Evolutionary conservation across 2,797 vertebrate species (phyloP).

Genomic region (Cygnus olor): DNA sequence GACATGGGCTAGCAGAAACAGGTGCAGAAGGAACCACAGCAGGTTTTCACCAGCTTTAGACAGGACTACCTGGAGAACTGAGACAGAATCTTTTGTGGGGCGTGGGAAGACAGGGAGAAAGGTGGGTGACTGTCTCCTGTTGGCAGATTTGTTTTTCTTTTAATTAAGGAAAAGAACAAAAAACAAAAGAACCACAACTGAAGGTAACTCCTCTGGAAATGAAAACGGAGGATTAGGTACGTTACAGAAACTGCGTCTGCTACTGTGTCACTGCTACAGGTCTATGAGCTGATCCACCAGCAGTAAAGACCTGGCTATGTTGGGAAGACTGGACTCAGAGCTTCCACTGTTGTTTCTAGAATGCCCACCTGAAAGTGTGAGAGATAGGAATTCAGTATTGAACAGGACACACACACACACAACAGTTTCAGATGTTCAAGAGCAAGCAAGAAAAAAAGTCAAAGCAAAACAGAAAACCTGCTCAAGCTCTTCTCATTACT

Average conservation of each 20-base stretch:
- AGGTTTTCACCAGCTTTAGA: constrained; percentile 41
- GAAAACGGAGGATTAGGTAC: constrained; percentile 79
- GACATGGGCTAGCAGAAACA: constrained; percentile 34
- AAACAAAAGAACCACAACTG: constrained; percentile 59
- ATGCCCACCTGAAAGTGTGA: constrained; percentile 98
- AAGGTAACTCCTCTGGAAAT: constrained; percentile 76
- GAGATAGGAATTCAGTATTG: constrained; percentile 86
- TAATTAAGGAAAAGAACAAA: background rate
- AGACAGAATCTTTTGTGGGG: constrained; percentile 63
- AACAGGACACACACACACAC: constrained; percentile 70
- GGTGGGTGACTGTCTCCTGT: constrained; percentile 73
- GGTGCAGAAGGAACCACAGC: constrained; percentile 39
- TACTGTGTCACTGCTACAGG: constrained; percentile 89
- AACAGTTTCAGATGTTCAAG: constrained; percentile 76
- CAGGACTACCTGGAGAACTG: constrained; percentile 55
- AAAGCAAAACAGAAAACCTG: constrained; percentile 60
- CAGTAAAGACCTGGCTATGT: constrained; percentile 98
- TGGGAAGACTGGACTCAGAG: constrained; percentile 99
- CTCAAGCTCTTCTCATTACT: background rate
- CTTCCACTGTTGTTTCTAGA: constrained; percentile 99
- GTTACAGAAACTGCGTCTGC: constrained; percentile 83
- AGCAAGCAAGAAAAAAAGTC: constrained; percentile 76
- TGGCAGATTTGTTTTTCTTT: constrained; percentile 47
- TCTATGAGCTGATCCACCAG: constrained; percentile 99
- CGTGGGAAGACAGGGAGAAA: constrained; percentile 67